Percentiles rank a stretch among this genome's conserved stretches.
phyloP scores from a whole-genome alignment of 2,797 vertebrate genomes.

The Mormyrus hasselquistii region DNA sequence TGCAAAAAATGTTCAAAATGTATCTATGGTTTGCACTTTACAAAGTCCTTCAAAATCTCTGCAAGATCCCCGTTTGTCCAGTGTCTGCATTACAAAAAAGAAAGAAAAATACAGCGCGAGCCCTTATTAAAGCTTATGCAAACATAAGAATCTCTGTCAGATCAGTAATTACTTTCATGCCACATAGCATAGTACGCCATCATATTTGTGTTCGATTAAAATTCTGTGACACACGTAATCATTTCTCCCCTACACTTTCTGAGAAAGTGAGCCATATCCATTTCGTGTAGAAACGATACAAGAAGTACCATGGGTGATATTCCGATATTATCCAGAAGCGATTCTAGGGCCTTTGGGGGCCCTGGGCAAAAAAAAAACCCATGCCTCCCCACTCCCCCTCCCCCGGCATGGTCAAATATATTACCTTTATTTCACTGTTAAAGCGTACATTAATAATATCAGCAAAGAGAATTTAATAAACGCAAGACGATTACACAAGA shows the following conservation, averaged over 20 bases:
- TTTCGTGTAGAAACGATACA: background rate
- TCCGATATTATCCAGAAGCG: background rate
- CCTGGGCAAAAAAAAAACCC: background rate
- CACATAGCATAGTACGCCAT: background rate
- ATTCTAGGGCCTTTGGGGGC: background rate
- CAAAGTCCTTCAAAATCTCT: background rate
- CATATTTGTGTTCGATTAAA: background rate
- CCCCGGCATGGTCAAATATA: background rate
- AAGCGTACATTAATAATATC: background rate
- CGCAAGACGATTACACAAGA: background rate
- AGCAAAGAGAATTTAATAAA: background rate
- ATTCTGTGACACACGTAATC: background rate
- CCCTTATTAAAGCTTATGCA: background rate
- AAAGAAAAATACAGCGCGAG: background rate
- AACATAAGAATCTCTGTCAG: background rate
- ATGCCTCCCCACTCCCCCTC: background rate
- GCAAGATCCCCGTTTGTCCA: background rate
- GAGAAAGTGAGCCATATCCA: background rate
- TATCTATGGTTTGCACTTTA: background rate
- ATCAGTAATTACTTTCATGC: background rate
- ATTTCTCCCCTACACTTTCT: background rate
- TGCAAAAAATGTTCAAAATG: background rate
- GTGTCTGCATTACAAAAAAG: background rate
- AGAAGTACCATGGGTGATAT: background rate
- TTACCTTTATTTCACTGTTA: background rate